phyloP scores from a whole-genome alignment of 2,113 vertebrate genomes.

The Entelurus aequoreus region DNA sequence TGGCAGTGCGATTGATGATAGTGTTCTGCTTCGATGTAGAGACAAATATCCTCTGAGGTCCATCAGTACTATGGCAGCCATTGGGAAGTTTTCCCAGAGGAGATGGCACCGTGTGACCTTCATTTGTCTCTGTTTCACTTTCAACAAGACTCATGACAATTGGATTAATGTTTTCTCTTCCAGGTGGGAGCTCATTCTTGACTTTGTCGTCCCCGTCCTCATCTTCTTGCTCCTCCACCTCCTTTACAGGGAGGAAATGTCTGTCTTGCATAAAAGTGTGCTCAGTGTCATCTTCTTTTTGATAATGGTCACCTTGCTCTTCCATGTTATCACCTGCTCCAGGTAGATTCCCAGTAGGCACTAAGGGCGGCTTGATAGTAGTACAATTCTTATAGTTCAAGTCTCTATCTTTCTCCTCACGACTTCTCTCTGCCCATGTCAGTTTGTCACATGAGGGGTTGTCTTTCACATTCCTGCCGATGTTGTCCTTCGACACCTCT shows the following conservation, averaged over 20 bases:
- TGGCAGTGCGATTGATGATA: constrained; percentile 86
- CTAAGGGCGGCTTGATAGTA: constrained; percentile 25
- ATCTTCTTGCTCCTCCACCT: constrained; percentile 61
- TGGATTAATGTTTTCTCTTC: constrained; percentile 32
- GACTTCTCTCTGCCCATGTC: constrained; percentile 65
- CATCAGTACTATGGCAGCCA: constrained; percentile 46
- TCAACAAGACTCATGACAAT: constrained; percentile 27
- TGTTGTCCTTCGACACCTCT: constrained; percentile 35
- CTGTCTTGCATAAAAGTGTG: constrained; percentile 55
- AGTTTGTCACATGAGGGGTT: constrained; percentile 38
- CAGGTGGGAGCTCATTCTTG: constrained; percentile 38
- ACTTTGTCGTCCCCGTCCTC: constrained; percentile 36
- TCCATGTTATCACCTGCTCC: constrained; percentile 68
- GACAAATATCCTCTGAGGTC: constrained; percentile 37
- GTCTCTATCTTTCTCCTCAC: constrained; percentile 56
- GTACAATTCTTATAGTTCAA: constrained; percentile 47
- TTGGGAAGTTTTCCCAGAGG: constrained; percentile 46
- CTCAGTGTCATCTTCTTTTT: constrained; percentile 36
- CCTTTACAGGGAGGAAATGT: constrained; percentile 72
- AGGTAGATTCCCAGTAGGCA: constrained; percentile 21
- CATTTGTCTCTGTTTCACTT: constrained; percentile 38
- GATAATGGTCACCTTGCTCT: constrained; percentile 55
- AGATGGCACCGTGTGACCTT: constrained; percentile 20
- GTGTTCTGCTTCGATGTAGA: constrained; percentile 64
- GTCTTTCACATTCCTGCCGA: constrained; percentile 42